These are phyloP conservation scores for Scaptomyza caliginosa DNA, from an alignment of 2,888 invertebrate genomes.

Conservation along the genomic window DNA sequence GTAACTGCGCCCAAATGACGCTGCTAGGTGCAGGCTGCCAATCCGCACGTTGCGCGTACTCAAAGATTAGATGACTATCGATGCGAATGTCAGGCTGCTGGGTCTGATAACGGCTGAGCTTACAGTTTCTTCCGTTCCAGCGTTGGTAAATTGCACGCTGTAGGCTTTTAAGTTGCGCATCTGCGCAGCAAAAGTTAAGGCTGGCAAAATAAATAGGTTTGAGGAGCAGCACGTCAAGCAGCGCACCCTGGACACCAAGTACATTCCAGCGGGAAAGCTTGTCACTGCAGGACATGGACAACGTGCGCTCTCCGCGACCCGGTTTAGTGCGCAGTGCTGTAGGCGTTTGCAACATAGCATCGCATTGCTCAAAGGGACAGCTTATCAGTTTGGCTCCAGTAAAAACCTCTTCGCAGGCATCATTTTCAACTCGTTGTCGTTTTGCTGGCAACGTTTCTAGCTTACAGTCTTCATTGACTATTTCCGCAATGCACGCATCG, in stretches of 20 bases:
- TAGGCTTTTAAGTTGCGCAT: conserved; percentile 87
- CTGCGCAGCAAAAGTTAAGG: conserved; percentile 89
- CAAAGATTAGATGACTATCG: conserved; percentile 79
- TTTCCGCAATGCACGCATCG: conserved; percentile 92
- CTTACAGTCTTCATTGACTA: not conserved
- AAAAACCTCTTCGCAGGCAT: conserved; percentile 56
- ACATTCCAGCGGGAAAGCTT: conserved; percentile 96
- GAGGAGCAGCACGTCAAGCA: conserved; percentile 88
- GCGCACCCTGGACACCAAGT: conserved; percentile 92
- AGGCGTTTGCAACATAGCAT: conserved; percentile 87
- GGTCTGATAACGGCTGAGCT: conserved; percentile 48
- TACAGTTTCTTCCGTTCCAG: conserved; percentile 56
- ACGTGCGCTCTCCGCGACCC: conserved; percentile 93
- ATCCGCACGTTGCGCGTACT: conserved; percentile 81
- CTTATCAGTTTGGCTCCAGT: conserved; percentile 95
- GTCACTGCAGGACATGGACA: conserved; percentile 97
- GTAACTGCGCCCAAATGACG: conserved; percentile 86
- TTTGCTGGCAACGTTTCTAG: conserved; percentile 28
- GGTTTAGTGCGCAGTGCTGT: conserved; percentile 94
- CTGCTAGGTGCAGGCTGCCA: conserved; percentile 86
- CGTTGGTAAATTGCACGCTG: conserved; percentile 85
- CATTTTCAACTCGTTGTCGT: conserved; percentile 34
- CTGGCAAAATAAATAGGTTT: conserved; percentile 89
- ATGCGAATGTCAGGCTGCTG: conserved; percentile 73
- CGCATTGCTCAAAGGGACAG: conserved; percentile 59